Percentiles rank a stretch among this genome's conserved stretches.
Conservation (phyloP, 2,888 invertebrate genomes). For the Synergus laeviventris region DNA sequence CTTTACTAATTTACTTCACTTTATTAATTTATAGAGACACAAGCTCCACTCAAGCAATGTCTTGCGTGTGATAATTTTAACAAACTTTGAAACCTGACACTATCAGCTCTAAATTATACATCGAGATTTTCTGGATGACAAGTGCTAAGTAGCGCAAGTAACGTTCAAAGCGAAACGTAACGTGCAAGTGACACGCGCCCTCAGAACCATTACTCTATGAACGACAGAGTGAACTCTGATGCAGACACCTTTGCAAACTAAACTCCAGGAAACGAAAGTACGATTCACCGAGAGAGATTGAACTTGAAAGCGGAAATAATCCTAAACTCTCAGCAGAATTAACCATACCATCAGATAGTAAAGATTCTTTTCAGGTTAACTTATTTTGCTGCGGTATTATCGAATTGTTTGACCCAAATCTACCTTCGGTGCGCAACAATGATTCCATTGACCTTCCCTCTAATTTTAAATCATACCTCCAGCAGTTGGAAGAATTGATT, state of each 20-base stretch:
- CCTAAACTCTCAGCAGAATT: neutral
- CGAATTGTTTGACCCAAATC: too few species aligned
- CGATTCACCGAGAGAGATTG: constrained; percentile 28
- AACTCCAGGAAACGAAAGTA: constrained; percentile 53
- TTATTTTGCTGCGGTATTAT: too few species aligned
- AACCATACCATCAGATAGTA: neutral
- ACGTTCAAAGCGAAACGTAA: constrained; percentile 22
- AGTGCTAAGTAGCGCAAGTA: constrained; percentile 24
- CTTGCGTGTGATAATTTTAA: neutral
- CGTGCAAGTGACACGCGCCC: constrained; percentile 53
- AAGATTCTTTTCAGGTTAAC: too few species aligned
- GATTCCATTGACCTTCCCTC: too few species aligned
- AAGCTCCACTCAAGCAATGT: neutral
- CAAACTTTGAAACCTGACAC: neutral
- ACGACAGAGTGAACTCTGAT: constrained; percentile 44
- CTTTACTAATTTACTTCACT: neutral
- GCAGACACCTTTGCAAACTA: constrained; percentile 42
- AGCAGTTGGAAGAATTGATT: neutral
- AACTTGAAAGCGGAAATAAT: constrained; percentile 14
- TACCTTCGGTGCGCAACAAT: too few species aligned
- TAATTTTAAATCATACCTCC: too few species aligned
- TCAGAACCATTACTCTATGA: constrained; percentile 58
- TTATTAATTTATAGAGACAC: neutral
- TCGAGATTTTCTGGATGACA: constrained; percentile 25
- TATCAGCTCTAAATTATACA: constrained; percentile 12